Evolutionary conservation across 2,888 invertebrate species (phyloP).

Genomic region (Drosophila anceps): DNA sequence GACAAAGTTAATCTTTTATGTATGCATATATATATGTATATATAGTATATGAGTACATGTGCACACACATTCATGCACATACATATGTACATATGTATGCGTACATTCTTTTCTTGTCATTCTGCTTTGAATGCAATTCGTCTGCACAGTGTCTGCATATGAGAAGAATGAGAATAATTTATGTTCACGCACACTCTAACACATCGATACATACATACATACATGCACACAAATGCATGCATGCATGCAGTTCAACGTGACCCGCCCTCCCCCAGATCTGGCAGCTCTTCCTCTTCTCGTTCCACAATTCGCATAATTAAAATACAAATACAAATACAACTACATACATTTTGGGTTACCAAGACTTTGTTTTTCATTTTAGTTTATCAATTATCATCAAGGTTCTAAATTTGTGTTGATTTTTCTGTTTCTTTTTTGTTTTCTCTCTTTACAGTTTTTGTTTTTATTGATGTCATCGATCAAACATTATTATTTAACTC

Average conservation of each 20-base stretch:
- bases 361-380: constrained; percentile 20
- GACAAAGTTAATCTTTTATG: constrained; percentile 21
- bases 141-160: constrained; percentile 19
- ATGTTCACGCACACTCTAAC: constrained; percentile 16
- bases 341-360: constrained; percentile 54
- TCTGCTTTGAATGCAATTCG: constrained; percentile 8
- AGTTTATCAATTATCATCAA: constrained; percentile 25
- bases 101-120: constrained; percentile 10
- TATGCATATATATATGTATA: constrained; percentile 2
- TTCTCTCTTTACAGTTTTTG: constrained; percentile 14
- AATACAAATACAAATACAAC: constrained; percentile 56
- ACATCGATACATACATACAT: constrained; percentile 6
- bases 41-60: constrained; percentile 17
- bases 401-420: constrained; percentile 17
- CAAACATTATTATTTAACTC: constrained; percentile 34
- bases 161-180: constrained; percentile 22
- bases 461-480: constrained; percentile 28
- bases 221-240: constrained; percentile 7
- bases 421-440: constrained; percentile 1
- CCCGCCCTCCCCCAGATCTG: background rate
- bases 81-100: constrained; percentile 12
- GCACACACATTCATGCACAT: constrained; percentile 5
- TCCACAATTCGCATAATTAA: constrained; percentile 35
- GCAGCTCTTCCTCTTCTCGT: background rate
- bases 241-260: background rate